These are phyloP conservation scores for Stegostoma tigrinum DNA, from an alignment of 2,113 vertebrate genomes.

Conservation along the genomic window DNA sequence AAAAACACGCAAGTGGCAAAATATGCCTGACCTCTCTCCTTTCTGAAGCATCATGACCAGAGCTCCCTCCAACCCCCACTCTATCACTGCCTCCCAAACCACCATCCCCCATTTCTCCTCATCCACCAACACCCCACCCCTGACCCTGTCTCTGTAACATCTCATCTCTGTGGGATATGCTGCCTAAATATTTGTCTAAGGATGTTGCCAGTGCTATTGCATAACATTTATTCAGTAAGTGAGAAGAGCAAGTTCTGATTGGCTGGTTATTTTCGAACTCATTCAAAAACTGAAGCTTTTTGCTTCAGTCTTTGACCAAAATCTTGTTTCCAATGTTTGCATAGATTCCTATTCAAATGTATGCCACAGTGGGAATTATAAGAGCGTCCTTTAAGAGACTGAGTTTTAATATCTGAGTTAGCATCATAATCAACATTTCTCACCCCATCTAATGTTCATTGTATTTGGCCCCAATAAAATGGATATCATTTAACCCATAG, in stretches of 20 bases:
- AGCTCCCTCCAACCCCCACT: not conserved
- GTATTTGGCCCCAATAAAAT: not conserved
- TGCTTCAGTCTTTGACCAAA: not conserved
- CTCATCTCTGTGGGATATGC: not conserved
- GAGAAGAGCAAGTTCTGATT: not conserved
- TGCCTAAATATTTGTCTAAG: conserved; percentile 2
- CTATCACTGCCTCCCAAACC: not conserved
- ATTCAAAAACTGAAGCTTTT: not conserved
- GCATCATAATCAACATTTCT: not conserved
- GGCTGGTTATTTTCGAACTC: not conserved
- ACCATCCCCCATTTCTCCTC: not conserved
- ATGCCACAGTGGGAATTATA: not conserved
- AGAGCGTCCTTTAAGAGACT: not conserved
- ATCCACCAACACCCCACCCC: not conserved
- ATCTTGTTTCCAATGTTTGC: not conserved
- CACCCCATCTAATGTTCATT: not conserved
- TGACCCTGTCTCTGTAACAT: not conserved
- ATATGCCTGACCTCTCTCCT: not conserved
- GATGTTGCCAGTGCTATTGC: not conserved
- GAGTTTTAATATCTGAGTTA: not conserved
- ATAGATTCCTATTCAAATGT: not conserved
- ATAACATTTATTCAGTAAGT: not conserved
- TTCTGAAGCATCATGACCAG: too few species aligned
- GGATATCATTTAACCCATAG: not conserved
- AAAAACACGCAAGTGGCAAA: conserved; percentile 16